phyloP scores from a whole-genome alignment of 2,113 vertebrate genomes.

The Tenrec ecaudatus region DNA sequence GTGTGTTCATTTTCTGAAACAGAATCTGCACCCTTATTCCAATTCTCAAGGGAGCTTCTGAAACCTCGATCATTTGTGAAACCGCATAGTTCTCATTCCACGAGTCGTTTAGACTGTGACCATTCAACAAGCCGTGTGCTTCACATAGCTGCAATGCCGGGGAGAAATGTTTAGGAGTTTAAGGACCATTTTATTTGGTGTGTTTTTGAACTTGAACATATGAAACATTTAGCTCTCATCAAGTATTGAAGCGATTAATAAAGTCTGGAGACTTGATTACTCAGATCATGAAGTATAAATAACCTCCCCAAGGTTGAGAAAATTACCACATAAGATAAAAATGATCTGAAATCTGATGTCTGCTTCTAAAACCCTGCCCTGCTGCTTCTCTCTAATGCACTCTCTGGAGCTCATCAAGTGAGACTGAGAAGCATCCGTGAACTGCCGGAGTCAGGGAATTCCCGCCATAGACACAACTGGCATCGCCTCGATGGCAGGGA shows the following conservation, averaged over 20 bases:
- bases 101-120: not conserved
- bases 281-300: not conserved
- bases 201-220: not conserved
- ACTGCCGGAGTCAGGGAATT: no score
- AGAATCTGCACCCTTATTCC: not conserved
- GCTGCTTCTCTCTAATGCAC: not conserved
- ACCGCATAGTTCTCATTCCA: not conserved
- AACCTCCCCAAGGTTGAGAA: not conserved
- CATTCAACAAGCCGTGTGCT: not conserved
- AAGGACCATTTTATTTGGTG: not conserved
- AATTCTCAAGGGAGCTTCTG: not conserved
- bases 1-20: not conserved
- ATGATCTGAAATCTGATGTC: not conserved
- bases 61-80: constrained; percentile 8
- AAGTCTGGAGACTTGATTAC: not conserved
- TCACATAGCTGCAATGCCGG: not conserved
- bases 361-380: constrained; percentile 16
- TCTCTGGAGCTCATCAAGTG: not conserved
- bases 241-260: not conserved
- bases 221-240: not conserved
- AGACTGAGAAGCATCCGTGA: not conserved
- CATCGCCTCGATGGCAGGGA: no score
- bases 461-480: no score
- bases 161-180: not conserved
- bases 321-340: not conserved